Evolutionary conservation across 2,113 vertebrate species (phyloP).

Genomic region (Dicrurus megarhynchus): DNA sequence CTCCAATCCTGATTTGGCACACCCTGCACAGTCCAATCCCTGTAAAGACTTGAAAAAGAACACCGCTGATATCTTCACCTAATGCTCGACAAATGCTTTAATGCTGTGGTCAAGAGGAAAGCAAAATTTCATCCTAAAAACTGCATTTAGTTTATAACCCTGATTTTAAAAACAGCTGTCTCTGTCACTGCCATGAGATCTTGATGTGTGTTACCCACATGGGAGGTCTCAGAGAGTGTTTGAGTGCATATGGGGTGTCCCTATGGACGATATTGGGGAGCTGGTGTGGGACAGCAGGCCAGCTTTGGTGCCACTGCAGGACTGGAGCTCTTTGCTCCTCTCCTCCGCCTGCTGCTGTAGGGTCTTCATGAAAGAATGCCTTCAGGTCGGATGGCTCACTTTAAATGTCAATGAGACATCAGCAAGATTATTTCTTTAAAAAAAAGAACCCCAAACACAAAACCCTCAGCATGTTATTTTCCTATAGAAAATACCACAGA

Average conservation of each 20-base stretch:
- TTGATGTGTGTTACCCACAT: not conserved
- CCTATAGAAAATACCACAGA: not conserved
- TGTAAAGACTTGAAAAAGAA: not conserved
- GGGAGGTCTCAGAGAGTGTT: not conserved
- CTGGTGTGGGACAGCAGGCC: not conserved
- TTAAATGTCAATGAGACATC: not conserved
- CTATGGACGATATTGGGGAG: accelerated
- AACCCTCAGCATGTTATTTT: not conserved
- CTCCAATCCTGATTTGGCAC: not conserved
- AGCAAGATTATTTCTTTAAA: not conserved
- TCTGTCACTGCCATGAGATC: not conserved
- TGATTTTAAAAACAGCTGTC: not conserved
- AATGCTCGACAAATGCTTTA: not conserved
- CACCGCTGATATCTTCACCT: no score
- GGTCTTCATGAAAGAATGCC: not conserved
- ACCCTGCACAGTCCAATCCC: not conserved
- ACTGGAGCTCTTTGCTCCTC: not conserved
- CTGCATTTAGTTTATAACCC: not conserved
- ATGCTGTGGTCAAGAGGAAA: not conserved
- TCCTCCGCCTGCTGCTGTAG: not conserved
- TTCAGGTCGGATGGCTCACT: accelerated
- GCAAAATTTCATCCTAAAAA: not conserved
- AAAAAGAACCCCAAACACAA: not conserved
- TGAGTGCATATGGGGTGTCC: not conserved
- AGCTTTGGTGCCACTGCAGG: not conserved